Base-by-base conservation (phyloP, 2,888 invertebrate genomes). In the Auanema freiburgensis region DNA sequence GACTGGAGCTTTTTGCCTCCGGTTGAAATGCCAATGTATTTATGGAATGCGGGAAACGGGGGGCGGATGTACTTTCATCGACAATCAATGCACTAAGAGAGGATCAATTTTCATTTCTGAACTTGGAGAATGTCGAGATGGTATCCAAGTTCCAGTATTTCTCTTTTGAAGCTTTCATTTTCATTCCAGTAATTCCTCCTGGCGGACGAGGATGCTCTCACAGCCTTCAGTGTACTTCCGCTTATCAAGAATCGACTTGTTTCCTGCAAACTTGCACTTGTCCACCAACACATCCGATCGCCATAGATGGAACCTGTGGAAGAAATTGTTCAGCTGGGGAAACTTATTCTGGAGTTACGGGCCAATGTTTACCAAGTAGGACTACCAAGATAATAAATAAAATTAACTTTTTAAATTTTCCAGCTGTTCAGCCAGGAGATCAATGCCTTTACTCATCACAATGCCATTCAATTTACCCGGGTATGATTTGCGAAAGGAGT, bases 291-390 rank as follows among this genome's bases (percentile, higher is more conserved):
- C 55, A 72, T 24, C 83, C 83, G 16, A 71, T 81, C 8, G 77
- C 83, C 2, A 79, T 79, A 25, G 83, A 83, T 57, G 83, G 83
- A 41, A 84, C 83, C 1, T 83, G 83, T 62, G 83, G 83, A 33
- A 54, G 65, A 40, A 67, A 72, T 12, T 83, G 83, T 58, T 62
- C 76, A 1, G 63, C 72, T n/a, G 79, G 80, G 14, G 57, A 69
- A 46, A 74, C 79, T 0, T 84, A 73, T 50, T 82, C 81, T 1
- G 79, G 82, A 12, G 81, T 84, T 6, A 76, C 81, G 12, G 83
- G 83, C 25, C 72, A 72, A 52, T 83, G 83, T 56, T 69, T 81
- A 8, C 81, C 81, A 44, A 78, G 63, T 56, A 42, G 12, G 10
- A 18, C 21, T 5, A 46, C 5, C 3, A 10, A 46, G 33, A 33